These are phyloP conservation scores for Magallana gigas DNA, from an alignment of 1,140 invertebrate genomes.

Conservation along the genomic window DNA sequence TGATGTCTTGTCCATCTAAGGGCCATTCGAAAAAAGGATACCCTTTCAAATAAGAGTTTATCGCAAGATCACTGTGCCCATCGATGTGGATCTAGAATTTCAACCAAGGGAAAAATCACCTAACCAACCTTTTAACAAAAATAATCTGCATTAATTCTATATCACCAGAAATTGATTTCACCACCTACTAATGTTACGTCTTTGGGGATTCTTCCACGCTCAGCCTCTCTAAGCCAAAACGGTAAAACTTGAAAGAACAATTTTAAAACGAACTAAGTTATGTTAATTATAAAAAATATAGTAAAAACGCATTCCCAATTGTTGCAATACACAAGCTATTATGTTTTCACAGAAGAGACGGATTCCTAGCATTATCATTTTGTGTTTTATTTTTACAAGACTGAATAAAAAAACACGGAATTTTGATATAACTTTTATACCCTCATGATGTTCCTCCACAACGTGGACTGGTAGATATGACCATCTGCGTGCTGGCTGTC, in stretches of 20 bases:
- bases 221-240: neutral
- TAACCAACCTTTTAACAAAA: too few species aligned
- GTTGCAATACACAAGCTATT: too few species aligned
- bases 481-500: neutral
- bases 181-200: neutral
- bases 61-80: constrained; percentile 64
- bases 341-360: too few species aligned
- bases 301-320: too few species aligned
- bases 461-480: neutral
- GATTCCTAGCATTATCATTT: too few species aligned
- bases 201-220: constrained; percentile 9
- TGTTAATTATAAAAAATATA: too few species aligned
- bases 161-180: neutral
- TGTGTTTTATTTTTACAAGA: too few species aligned
- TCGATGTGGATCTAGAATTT: constrained; percentile 70
- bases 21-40: constrained; percentile 64
- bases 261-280: too few species aligned
- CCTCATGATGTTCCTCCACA: constrained; percentile 15
- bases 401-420: too few species aligned
- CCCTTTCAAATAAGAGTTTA: constrained; percentile 49
- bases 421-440: neutral
- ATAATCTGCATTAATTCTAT: neutral
- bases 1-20: constrained; percentile 29
- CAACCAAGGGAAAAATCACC: neutral
- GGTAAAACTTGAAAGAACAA: neutral